These are phyloP conservation scores for Prionace glauca DNA, from an alignment of 2,797 vertebrate species.

Conservation along the genomic window DNA sequence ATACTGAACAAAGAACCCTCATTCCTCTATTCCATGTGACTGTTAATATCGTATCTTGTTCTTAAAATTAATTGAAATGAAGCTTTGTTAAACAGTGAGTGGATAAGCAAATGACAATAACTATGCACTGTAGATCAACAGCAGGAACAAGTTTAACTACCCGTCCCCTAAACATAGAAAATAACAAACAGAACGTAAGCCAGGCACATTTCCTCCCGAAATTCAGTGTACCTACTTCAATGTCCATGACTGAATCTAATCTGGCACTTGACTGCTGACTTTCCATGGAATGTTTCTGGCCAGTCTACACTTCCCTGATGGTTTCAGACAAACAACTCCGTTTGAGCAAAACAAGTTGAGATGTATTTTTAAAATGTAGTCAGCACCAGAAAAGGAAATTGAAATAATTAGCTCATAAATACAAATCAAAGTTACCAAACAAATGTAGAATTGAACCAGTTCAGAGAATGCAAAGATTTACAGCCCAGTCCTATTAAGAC, in stretches of 20 bases:
- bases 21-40: not conserved
- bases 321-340: not conserved
- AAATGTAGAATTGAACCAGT: not conserved
- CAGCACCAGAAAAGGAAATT: not conserved
- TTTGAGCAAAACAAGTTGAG: slow-evolving; percentile 1
- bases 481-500: not conserved
- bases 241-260: not conserved
- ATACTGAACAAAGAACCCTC: not conserved
- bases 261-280: not conserved
- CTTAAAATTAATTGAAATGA: not conserved
- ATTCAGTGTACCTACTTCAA: not conserved
- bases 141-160: not conserved
- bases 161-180: not conserved
- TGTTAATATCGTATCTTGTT: not conserved
- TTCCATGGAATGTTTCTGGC: not conserved
- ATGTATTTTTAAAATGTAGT: not conserved
- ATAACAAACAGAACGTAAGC: not conserved
- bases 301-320: not conserved
- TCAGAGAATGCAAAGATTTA: not conserved
- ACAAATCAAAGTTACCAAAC: not conserved
- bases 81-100: not conserved
- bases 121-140: not conserved
- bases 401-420: not conserved
- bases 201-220: not conserved
- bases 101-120: not conserved